phyloP scores from a whole-genome alignment of 2,113 vertebrate species.

The Trichomycterus rosablanca region DNA sequence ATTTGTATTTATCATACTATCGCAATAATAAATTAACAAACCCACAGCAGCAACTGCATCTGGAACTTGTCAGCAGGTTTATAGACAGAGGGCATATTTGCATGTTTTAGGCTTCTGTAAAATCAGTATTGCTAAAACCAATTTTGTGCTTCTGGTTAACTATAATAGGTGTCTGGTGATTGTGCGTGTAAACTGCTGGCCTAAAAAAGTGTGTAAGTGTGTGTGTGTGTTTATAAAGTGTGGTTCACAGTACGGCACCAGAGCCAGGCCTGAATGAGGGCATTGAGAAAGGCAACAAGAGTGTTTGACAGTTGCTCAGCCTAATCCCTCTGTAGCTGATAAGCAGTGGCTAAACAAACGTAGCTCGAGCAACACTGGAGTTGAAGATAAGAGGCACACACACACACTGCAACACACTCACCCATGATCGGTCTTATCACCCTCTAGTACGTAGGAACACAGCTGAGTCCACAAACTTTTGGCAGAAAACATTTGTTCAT shows the following conservation, averaged over 20 bases:
- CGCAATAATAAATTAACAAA: too few species aligned
- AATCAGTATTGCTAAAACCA: too few species aligned
- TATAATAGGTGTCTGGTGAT: too few species aligned
- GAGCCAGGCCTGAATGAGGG: constrained; percentile 21
- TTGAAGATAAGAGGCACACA: constrained; percentile 59
- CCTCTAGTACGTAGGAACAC: constrained; percentile 58
- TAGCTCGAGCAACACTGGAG: constrained; percentile 58
- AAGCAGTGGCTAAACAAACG: constrained; percentile 63
- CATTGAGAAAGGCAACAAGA: constrained; percentile 26
- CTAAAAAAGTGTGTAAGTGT: not conserved
- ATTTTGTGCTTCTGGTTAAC: too few species aligned
- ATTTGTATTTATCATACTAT: too few species aligned
- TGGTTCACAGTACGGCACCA: not conserved
- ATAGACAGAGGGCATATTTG: too few species aligned
- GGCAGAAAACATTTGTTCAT: constrained; percentile 40
- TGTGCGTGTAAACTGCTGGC: not conserved
- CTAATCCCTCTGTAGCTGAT: constrained; percentile 58
- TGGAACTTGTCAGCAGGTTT: too few species aligned
- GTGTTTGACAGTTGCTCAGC: constrained; percentile 58
- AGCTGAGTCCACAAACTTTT: constrained; percentile 54
- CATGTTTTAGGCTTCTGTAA: too few species aligned
- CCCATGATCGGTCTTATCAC: constrained; percentile 23
- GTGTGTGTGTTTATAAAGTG: not conserved
- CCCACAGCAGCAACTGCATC: too few species aligned
- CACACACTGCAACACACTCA: constrained; percentile 45